Evolutionary conservation across 2,888 invertebrate genomes (phyloP).

Genomic region (Hirtodrosophila duncani): DNA sequence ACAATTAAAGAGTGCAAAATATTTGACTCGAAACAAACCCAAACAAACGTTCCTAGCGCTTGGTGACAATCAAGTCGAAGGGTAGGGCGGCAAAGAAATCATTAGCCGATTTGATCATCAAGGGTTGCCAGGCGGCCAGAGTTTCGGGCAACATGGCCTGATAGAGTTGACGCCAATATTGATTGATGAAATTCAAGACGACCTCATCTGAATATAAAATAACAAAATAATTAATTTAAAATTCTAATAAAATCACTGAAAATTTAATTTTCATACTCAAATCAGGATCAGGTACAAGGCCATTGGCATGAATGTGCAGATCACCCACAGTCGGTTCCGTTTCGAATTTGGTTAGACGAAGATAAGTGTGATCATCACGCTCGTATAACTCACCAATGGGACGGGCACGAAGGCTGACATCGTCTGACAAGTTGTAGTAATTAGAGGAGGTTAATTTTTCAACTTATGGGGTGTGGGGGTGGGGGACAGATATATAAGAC

Average conservation of each 20-base stretch:
- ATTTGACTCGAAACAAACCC: too few species aligned
- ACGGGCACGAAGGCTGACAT: slow-evolving; percentile 81
- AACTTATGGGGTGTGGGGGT: background rate
- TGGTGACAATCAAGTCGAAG: slow-evolving; percentile 71
- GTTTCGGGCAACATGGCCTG: slow-evolving; percentile 79
- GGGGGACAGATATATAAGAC: slow-evolving; percentile 50
- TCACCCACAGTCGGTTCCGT: slow-evolving; percentile 83
- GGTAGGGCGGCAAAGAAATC: slow-evolving; percentile 75
- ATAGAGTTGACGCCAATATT: slow-evolving; percentile 81
- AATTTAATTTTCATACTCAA: slow-evolving; percentile 79
- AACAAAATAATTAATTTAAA: background rate
- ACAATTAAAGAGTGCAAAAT: too few species aligned
- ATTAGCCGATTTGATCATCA: slow-evolving; percentile 69
- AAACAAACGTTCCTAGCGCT: slow-evolving; percentile 44
- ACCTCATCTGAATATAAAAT: slow-evolving; percentile 61
- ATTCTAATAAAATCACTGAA: background rate
- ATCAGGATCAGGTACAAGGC: slow-evolving; percentile 82
- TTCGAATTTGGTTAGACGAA: slow-evolving; percentile 81
- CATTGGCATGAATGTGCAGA: slow-evolving; percentile 81
- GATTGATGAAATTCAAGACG: slow-evolving; percentile 79
- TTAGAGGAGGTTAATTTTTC: background rate
- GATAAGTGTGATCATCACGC: slow-evolving; percentile 80
- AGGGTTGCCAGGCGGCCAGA: slow-evolving; percentile 74
- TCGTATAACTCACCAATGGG: slow-evolving; percentile 81
- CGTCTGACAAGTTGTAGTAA: slow-evolving; percentile 76